Percentiles rank a stretch among this genome's conserved stretches.
Conservation (phyloP, 2,888 invertebrate species). For the Archaeoteleia sp. region DNA sequence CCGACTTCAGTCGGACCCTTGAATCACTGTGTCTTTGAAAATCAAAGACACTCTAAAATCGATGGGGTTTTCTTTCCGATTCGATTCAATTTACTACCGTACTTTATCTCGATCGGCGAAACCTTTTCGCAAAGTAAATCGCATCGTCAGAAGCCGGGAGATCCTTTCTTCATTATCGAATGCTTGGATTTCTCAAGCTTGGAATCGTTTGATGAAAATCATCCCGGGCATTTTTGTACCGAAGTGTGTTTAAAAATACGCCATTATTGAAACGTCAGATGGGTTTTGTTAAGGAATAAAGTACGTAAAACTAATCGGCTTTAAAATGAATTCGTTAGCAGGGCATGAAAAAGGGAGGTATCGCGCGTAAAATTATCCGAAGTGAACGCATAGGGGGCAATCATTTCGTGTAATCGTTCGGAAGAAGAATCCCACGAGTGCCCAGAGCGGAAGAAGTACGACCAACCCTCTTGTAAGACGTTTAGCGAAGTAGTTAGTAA, state of each 20-base stretch:
- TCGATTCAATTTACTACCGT: slow-evolving; percentile 63
- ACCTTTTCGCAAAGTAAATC: slow-evolving; percentile 39
- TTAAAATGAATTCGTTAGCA: no score
- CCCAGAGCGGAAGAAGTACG: slow-evolving; percentile 22
- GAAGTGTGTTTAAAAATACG: not conserved
- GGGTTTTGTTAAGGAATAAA: not conserved
- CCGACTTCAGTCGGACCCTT: slow-evolving; percentile 51
- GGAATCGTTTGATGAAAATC: slow-evolving; percentile 15
- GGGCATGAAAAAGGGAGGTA: no score
- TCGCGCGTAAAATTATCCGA: slow-evolving; percentile 32
- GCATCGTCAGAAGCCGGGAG: slow-evolving; percentile 11
- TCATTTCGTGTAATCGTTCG: slow-evolving; percentile 56
- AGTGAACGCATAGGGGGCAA: slow-evolving; percentile 48
- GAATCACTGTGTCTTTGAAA: slow-evolving; percentile 54
- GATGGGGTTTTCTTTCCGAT: slow-evolving; percentile 58
- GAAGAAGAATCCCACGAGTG: slow-evolving; percentile 50
- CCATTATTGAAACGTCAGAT: not conserved
- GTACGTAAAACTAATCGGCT: not conserved
- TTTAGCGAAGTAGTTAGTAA: slow-evolving; percentile 48
- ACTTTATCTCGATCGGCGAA: slow-evolving; percentile 58
- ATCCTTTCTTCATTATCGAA: slow-evolving; percentile 26
- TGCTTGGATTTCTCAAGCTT: slow-evolving; percentile 25
- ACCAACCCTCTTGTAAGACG: slow-evolving; percentile 31
- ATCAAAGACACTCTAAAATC: slow-evolving; percentile 62
- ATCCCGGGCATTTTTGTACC: not conserved